phyloP scores from a whole-genome alignment of 2,797 vertebrate genomes.

The Taeniopygia guttata region DNA sequence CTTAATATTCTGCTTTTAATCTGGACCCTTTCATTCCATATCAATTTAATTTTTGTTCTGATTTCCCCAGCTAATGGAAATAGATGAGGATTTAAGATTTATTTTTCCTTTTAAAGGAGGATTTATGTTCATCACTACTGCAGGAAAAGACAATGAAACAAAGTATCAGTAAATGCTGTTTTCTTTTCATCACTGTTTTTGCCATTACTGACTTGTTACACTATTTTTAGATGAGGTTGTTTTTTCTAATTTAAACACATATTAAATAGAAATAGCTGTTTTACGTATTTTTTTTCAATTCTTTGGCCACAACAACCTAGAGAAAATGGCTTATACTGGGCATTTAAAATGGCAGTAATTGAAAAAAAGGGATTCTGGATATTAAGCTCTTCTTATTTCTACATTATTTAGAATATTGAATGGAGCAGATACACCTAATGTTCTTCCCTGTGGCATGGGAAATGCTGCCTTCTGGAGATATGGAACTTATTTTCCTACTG shows the following conservation, averaged over 20 bases:
- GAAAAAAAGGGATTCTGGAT: not conserved
- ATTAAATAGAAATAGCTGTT: not conserved
- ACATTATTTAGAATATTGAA: not conserved
- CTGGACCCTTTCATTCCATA: not conserved
- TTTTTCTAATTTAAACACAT: not conserved
- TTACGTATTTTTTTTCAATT: not conserved
- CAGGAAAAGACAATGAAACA: not conserved
- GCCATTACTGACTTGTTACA: not conserved
- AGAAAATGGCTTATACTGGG: not conserved
- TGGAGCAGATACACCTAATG: not conserved
- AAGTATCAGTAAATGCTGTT: not conserved
- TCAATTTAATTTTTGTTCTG: not conserved
- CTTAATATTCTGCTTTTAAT: not conserved
- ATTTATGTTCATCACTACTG: not conserved
- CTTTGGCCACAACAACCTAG: not conserved
- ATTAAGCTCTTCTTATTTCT: not conserved
- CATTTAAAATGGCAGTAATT: not conserved
- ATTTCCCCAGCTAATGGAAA: not conserved
- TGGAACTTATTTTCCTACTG: not conserved
- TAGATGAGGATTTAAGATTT: not conserved
- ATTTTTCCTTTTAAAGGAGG: not conserved
- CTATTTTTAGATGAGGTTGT: not conserved
- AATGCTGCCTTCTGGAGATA: slow-evolving; percentile 28
- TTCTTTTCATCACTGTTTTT: not conserved
- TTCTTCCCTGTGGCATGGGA: not conserved